Evolutionary conservation across 2,888 invertebrate genomes (phyloP).

Genomic region (Tribolium freemani): DNA sequence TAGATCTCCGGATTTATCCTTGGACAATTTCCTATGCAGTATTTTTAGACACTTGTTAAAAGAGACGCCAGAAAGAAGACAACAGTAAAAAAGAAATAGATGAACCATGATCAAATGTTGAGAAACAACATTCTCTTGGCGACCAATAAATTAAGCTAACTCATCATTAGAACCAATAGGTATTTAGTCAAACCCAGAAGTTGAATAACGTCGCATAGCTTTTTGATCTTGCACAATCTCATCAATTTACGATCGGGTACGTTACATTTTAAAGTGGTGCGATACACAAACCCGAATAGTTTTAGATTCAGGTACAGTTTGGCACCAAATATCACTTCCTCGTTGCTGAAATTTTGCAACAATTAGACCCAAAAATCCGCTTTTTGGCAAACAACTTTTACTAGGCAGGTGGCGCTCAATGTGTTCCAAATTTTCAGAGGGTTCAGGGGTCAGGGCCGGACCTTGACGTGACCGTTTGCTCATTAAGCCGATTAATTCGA

Average conservation of each 20-base stretch:
- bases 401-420: not conserved
- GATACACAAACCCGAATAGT: not conserved
- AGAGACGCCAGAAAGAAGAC: not conserved
- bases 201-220: not conserved
- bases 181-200: not conserved
- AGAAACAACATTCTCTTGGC: not conserved
- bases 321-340: not conserved
- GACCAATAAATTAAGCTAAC: not conserved
- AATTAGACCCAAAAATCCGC: not conserved
- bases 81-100: not conserved
- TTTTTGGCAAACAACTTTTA: not conserved
- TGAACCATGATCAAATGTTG: not conserved
- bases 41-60: not conserved
- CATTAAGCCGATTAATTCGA: not conserved
- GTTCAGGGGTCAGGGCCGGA: not conserved
- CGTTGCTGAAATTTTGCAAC: not conserved
- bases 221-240: not conserved
- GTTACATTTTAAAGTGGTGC: not conserved
- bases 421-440: not conserved
- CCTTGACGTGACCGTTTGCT: not conserved
- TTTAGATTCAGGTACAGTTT: too few relatives aligned
- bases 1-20: not conserved
- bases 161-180: not conserved
- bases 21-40: not conserved
- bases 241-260: not conserved